Evolutionary conservation across 2,113 vertebrate genomes (phyloP).

Genomic region (Hyperoodon ampullatus): DNA sequence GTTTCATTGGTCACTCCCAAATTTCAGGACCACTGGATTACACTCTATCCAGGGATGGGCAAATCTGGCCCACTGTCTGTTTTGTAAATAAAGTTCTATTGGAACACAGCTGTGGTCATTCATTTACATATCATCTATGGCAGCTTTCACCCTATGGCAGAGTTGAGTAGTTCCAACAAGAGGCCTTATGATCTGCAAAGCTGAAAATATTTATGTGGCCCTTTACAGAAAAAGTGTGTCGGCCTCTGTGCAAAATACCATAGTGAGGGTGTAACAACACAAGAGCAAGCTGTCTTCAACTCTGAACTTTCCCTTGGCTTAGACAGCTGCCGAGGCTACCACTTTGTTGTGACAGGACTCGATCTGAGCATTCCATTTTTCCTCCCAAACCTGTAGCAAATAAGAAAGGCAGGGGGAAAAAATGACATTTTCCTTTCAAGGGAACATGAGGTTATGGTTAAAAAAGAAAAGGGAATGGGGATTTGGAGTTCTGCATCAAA

Average conservation of each 20-base stretch:
- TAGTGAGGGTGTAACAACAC: rapidly evolving
- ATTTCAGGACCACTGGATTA: background rate
- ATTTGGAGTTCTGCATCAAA: background rate
- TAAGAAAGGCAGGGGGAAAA: background rate
- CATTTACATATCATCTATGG: background rate
- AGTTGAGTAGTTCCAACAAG: background rate
- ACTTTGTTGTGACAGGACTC: background rate
- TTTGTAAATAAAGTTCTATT: conserved; percentile 45
- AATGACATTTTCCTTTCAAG: background rate
- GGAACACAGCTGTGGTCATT: background rate
- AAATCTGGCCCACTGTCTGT: background rate
- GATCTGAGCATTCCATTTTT: background rate
- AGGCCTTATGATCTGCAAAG: background rate
- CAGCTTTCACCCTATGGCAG: background rate
- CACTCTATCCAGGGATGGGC: no score
- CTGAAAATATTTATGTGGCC: background rate
- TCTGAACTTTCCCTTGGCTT: background rate
- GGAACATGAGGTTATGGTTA: background rate
- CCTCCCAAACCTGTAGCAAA: background rate
- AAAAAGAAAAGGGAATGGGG: background rate
- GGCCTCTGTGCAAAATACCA: background rate
- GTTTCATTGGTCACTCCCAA: background rate
- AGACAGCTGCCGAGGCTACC: background rate
- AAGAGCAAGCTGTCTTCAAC: background rate
- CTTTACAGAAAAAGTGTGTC: background rate